Base-by-base conservation (phyloP, 2,113 vertebrate species). In the Empidonax alnorum region DNA sequence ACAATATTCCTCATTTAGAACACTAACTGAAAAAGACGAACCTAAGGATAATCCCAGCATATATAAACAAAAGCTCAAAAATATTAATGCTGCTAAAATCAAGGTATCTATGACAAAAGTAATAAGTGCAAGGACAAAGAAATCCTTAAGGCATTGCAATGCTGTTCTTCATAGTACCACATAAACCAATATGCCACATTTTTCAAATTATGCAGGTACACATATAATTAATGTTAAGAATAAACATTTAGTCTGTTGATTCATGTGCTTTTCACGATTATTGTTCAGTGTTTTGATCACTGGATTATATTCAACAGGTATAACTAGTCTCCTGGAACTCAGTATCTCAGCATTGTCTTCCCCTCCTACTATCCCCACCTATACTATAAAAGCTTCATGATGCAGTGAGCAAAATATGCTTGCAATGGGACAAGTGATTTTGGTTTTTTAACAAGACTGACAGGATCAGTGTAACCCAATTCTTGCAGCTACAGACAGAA, bases 391-490 rank as follows among this genome's bases (percentile, higher is more conserved):
- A 93, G 20, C 52, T 76, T 72, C 4, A 56, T 86, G 91, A 95
- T 74, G 59, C 55, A 76, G 17, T 52, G 39, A 86, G 44, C 5
- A 88, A 94, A 96, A 93, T 55, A 90, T 33, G 84, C 47, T 74
- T 74, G 67, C 52, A 86, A 77, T 84, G 65, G 85, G 79, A 67
- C 33, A 73, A 73, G 28, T 9, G 24, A 7, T 3, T 52, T 67
- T 47, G 37, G 0, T 20, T 66, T 89, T 90, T 83, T 88, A 86
- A 68, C 47, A 72, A 49, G 76, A 52, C 37, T 33, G 76, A 71
- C 37, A 59, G 8, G 46, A 78, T 81, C 42, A 47, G 7, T 0
- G 0, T 74, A 77, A 87, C 22, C 35, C 0, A 0, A 22, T 55
- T 90, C 63, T 76, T 71, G 52, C 30, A 87, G 58, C 49, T 87